Percentiles rank a stretch among this genome's conserved stretches.
phyloP scores from a whole-genome alignment of 2,888 invertebrate genomes.

The Serripes groenlandicus region DNA sequence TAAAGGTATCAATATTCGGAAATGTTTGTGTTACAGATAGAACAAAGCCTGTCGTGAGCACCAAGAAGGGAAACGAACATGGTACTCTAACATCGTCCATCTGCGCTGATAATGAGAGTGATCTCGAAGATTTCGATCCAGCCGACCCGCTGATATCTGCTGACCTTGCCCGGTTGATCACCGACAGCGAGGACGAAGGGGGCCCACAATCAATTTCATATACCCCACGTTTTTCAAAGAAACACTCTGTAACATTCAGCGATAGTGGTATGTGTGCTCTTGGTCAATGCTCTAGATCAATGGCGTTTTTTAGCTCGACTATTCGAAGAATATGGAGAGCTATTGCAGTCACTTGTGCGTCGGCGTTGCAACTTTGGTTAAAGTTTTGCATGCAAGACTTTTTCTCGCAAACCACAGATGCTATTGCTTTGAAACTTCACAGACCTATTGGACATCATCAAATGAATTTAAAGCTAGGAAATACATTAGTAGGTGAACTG shows the following conservation, averaged over 20 bases:
- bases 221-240: constrained; percentile 76
- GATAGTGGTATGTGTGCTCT: constrained; percentile 79
- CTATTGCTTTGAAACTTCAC: no score
- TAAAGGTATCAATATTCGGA: background rate
- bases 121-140: constrained; percentile 84
- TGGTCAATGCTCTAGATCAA: no score
- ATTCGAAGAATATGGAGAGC: no score
- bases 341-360: no score
- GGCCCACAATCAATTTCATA: constrained; percentile 68
- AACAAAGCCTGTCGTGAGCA: constrained; percentile 6
- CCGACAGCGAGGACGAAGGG: constrained; percentile 84
- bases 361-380: no score
- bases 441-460: no score
- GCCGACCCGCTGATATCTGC: constrained; percentile 79
- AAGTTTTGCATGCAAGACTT: no score
- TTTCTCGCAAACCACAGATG: no score
- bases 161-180: constrained; percentile 82
- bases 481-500: no score
- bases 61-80: constrained; percentile 47
- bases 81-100: constrained; percentile 43
- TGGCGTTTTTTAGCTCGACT: background rate
- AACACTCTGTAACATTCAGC: constrained; percentile 76
- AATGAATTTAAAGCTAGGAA: no score
- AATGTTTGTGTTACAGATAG: background rate
- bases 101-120: constrained; percentile 77